Base-by-base conservation (phyloP, 2,113 vertebrate genomes). In the Pollachius pollachius region DNA sequence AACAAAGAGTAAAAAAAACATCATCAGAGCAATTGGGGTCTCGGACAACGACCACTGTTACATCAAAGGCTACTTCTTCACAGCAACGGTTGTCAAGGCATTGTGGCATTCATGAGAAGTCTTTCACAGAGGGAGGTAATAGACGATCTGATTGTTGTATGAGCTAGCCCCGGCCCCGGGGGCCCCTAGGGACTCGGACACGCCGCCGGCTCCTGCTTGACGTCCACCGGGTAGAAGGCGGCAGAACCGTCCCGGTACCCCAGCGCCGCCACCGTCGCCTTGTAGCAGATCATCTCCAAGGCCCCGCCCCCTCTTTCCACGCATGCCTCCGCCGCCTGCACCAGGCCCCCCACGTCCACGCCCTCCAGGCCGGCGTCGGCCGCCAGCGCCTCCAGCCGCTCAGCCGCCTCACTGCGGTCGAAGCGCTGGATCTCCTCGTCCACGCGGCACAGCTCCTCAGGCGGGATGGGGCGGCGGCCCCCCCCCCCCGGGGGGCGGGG, bases 391-490 rank as follows among this genome's bases (percentile, higher is more conserved):
- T 96, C 95, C 0, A 97, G 84, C 77, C 92, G 91, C 88, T 95
- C 95, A 0, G 96, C 95, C 1, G 91, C 94, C 84, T 98, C 96
- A 15, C 95, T 97, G 77, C 96, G 87, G 85, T 98, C 96, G 0
- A 98, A 98, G 86, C 93, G 94, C 77, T 97, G 95, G 0, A 98
- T 95, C 80, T 96, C 95, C 1, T 93, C 90, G 0, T 97, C 97
- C 89, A 97, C 91, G 18, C 90, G 85, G 63, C 89, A 93, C 64
- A 97, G 90, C 74, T 97, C 94, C 75, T 96, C 95, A 62, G 89
- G 68, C 0, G 95, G 91, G 80, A 91, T 87, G 63, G 88, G 88
- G 60, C 81, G 88, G 0, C 68, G 59, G 91, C 82, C 0, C 15
- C 15, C 54, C 15, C 3, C n/a, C n/a, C n/a, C n/a, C n/a, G 54